Conservation (phyloP, 2,888 invertebrate species). For the Chalcosyrphus nemorum region DNA sequence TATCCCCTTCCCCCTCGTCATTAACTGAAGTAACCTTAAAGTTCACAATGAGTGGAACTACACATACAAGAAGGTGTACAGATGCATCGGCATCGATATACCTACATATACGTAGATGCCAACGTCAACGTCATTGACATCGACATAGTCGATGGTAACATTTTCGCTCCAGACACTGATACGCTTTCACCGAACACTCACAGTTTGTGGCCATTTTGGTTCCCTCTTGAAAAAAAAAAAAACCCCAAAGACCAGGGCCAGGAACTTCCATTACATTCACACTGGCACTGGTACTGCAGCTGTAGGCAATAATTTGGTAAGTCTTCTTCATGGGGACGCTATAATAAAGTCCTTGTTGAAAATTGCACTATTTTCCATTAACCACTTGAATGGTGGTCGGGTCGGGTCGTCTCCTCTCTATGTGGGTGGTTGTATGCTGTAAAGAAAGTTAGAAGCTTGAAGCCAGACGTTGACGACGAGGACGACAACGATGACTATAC, state of each 20-base stretch:
- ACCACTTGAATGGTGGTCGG: conserved; percentile 57
- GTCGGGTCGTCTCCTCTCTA: background rate
- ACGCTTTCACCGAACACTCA: conserved; percentile 35
- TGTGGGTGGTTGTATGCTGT: background rate
- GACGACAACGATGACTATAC: background rate
- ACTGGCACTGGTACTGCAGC: conserved; percentile 36
- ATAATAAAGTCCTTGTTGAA: conserved; percentile 72
- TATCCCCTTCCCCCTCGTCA: conserved; percentile 42
- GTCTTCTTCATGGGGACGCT: conserved; percentile 43
- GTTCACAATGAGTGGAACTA: conserved; percentile 27
- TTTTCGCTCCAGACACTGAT: conserved; percentile 49
- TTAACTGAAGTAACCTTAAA: conserved; percentile 69
- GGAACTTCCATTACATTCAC: background rate
- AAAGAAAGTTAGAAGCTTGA: conserved; percentile 44
- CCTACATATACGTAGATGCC: background rate
- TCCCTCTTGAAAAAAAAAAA: too few species aligned
- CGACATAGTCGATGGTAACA: background rate
- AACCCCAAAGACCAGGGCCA: conserved; percentile 13
- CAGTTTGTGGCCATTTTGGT: conserved; percentile 55
- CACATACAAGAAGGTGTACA: background rate
- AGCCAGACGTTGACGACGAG: conserved; percentile 13
- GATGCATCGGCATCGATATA: conserved; percentile 28
- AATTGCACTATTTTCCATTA: conserved; percentile 72
- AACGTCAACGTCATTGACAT: background rate
- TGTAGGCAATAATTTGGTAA: conserved; percentile 71